Evolutionary conservation across 1,140 invertebrate species (phyloP).

Genomic region (Conopomorpha cramerella): DNA sequence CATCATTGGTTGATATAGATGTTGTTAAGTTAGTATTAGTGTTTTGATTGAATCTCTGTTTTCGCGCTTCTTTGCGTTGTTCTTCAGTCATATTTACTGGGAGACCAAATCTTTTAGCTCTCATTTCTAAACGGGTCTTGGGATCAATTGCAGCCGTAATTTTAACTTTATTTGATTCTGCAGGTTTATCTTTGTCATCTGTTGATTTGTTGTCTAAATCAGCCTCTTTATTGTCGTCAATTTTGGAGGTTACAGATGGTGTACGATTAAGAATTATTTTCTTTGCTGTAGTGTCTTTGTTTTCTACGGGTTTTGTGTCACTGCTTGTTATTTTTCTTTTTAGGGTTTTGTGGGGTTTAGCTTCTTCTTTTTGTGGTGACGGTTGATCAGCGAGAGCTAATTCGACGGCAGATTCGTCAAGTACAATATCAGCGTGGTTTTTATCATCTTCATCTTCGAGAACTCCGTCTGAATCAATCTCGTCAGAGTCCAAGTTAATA

Average conservation of each 20-base stretch:
- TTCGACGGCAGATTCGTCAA: slow-evolving; percentile 42
- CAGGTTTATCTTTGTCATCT: slow-evolving; percentile 17
- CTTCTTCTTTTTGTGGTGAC: slow-evolving; percentile 13
- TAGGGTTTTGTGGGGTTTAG: slow-evolving; percentile 24
- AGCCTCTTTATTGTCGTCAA: not conserved
- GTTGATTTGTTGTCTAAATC: slow-evolving; percentile 13
- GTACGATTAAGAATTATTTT: slow-evolving; percentile 69
- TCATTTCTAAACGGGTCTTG: slow-evolving; percentile 75
- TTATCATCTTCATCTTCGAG: slow-evolving; percentile 63
- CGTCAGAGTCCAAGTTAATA: slow-evolving; percentile 48
- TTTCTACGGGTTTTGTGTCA: slow-evolving; percentile 20
- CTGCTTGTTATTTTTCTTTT: slow-evolving; percentile 45
- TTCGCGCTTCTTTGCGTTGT: slow-evolving; percentile 69
- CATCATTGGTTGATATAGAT: slow-evolving; percentile 26
- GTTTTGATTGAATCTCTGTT: slow-evolving; percentile 65
- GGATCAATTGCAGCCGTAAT: slow-evolving; percentile 65
- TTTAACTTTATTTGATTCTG: slow-evolving; percentile 34
- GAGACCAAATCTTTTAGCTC: slow-evolving; percentile 80
- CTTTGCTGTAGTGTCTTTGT: slow-evolving; percentile 55
- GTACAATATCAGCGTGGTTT: slow-evolving; percentile 46
- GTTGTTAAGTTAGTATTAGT: slow-evolving; percentile 13
- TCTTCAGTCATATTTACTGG: slow-evolving; percentile 56
- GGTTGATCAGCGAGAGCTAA: slow-evolving; percentile 36
- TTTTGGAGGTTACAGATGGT: slow-evolving; percentile 49
- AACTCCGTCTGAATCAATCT: slow-evolving; percentile 56